Percentiles rank a stretch among this genome's conserved stretches.
These are phyloP conservation scores for Orthonyx spaldingii DNA, from an alignment of 2,113 vertebrate species.

Conservation along the genomic window DNA sequence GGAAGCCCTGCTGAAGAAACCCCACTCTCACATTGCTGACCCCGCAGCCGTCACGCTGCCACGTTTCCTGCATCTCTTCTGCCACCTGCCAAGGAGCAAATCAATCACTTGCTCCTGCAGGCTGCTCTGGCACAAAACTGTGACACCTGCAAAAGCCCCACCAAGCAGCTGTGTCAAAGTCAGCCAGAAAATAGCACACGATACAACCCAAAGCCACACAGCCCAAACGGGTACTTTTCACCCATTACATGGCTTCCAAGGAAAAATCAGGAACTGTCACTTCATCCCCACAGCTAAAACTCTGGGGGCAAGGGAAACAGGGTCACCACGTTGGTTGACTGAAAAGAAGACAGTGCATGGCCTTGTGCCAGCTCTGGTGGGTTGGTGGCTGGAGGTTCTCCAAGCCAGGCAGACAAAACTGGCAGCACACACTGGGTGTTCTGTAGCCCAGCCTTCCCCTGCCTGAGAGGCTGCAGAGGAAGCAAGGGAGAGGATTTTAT, in stretches of 20 bases:
- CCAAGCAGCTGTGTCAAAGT: neutral
- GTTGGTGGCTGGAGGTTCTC: neutral
- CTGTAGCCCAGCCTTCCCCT: neutral
- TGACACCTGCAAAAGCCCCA: neutral
- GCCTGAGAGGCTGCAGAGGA: neutral
- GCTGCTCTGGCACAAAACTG: neutral
- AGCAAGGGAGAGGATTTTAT: neutral
- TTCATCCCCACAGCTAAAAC: neutral
- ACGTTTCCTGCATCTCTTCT: neutral
- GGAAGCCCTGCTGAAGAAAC: neutral
- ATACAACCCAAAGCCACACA: neutral
- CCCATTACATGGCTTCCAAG: fast-evolving
- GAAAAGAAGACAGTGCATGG: neutral
- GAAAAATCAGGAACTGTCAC: neutral
- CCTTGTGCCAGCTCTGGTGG: neutral
- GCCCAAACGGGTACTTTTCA: neutral
- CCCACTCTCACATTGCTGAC: fast-evolving
- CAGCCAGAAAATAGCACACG: fast-evolving
- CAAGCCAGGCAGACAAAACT: neutral
- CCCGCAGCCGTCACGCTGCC: fast-evolving
- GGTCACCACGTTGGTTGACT: fast-evolving
- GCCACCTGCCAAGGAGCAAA: neutral
- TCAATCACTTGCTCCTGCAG: neutral
- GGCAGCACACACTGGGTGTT: neutral
- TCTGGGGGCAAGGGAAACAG: neutral